Base-by-base conservation (phyloP, 2,113 vertebrate genomes). In the Psilopsiagon aymara region DNA sequence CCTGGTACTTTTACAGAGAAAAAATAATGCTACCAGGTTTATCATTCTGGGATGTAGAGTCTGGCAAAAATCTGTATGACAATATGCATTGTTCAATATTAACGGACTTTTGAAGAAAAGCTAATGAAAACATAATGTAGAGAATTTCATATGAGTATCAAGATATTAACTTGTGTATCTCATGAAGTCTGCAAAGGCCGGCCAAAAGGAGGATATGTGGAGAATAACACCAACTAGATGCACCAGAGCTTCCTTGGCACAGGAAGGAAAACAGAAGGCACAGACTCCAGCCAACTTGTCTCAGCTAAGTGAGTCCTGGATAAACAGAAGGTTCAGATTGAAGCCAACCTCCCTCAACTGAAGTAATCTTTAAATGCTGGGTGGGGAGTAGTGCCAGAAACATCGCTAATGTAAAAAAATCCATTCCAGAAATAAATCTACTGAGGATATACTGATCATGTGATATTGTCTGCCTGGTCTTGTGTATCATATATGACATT, bases 381-480 rank as follows among this genome's bases (percentile, higher is more conserved):
- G 83, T 93, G 46, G 33, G 83, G 81, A 95, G 14, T 13, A 39
- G 69, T 91, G 94, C 83, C 88, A 94, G 82, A 83, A 91, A 94
- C 2, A 7, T 41, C 53, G 79, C 57, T 83, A 77, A 69, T 63
- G 60, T 49, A 86, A 93, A 66, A 81, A 84, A 88, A 81, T 35
- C 76, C n/a, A 83, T 57, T 77, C 86, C 86, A 95, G 77, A 92
- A 96, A 91, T 90, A 97, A 64, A 92, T 80, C 80, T 87, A 29
- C 46, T 64, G 67, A 81, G 76, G 73, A 95, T 68, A 88, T 29
- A 62, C 23, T 1, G 7, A 62, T 78, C 80, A 74, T 6, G n/a
- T 59, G 90, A 52, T 37, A 20, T 1, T 57, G 37, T 37, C 76
- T 77, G 74, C 52, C 66, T 31, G 46, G 16, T 69, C 41, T 41